Conservation (phyloP, 2,113 vertebrate genomes). For the Falcunculus frontatus region DNA sequence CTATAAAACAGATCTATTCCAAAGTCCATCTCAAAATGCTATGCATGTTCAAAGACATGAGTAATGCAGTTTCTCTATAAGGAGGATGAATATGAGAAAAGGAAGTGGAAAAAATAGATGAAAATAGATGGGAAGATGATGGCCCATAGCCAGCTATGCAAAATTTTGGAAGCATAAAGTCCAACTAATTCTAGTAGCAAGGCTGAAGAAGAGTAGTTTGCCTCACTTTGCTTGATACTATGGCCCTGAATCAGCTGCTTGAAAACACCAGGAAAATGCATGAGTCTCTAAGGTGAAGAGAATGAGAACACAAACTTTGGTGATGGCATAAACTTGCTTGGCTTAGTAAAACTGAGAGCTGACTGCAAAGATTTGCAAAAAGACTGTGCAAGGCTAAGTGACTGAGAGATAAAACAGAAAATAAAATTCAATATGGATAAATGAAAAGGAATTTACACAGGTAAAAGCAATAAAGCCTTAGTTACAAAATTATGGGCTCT, state of each 20-base stretch:
- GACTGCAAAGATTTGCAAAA: conserved; percentile 4
- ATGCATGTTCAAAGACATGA: background rate
- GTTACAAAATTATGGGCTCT: background rate
- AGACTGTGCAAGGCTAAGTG: background rate
- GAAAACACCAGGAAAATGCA: background rate
- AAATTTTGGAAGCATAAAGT: background rate
- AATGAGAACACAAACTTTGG: background rate
- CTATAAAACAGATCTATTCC: background rate
- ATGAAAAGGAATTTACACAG: background rate
- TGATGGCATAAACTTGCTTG: background rate
- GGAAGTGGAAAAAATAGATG: background rate
- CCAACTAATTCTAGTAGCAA: background rate
- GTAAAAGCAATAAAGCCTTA: conserved; percentile 29
- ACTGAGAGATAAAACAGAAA: conserved; percentile 9
- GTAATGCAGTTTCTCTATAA: background rate
- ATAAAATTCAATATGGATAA: conserved; percentile 1
- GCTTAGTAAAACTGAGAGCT: background rate
- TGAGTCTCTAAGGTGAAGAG: background rate
- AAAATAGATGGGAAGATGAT: background rate
- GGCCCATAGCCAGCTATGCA: background rate
- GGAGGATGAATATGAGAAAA: background rate
- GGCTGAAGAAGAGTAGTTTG: background rate
- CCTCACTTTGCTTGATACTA: background rate
- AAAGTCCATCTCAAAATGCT: background rate
- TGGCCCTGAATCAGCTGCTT: background rate